phyloP scores from a whole-genome alignment of 2,888 invertebrate genomes.

The Aromia moschata region DNA sequence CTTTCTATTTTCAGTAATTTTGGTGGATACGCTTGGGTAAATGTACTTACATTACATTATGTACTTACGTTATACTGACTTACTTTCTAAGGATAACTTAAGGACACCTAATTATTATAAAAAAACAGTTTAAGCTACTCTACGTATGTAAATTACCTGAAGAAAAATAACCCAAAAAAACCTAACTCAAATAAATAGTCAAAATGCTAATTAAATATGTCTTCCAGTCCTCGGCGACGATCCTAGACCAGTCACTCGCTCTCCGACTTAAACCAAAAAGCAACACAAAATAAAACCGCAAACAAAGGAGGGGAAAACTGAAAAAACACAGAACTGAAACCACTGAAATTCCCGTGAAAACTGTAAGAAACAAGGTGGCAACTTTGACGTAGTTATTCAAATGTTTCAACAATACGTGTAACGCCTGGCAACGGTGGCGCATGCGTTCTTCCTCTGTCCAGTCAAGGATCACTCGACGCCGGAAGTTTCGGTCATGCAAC shows the following conservation, averaged over 20 bases:
- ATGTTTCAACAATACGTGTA: constrained; percentile 61
- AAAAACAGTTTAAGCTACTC: not conserved
- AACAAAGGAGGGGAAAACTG: constrained; percentile 29
- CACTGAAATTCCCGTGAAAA: constrained; percentile 62
- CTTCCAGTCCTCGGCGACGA: constrained; percentile 11
- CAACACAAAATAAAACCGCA: constrained; percentile 35
- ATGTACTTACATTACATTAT: constrained; percentile 24
- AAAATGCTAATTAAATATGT: constrained; percentile 12
- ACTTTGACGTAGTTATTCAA: constrained; percentile 61
- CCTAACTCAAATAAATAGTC: constrained; percentile 24
- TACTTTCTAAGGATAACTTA: constrained; percentile 8
- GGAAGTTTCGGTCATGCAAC: constrained; percentile 62
- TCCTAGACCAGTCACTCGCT: constrained; percentile 32
- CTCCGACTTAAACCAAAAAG: constrained; percentile 34
- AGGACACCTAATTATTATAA: not conserved
- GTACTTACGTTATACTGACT: constrained; percentile 13
- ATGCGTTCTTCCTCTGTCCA: constrained; percentile 53
- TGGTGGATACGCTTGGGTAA: constrained; percentile 20
- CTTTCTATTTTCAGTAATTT: constrained; percentile 15
- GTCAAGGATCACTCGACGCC: constrained; percentile 59
- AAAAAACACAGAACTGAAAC: constrained; percentile 56
- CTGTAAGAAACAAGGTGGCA: constrained; percentile 59
- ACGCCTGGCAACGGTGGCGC: constrained; percentile 60
- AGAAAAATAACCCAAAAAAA: constrained; percentile 20
- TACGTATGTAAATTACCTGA: constrained; percentile 26